phyloP scores from a whole-genome alignment of 2,113 vertebrate species.

The Leiothrix lutea region DNA sequence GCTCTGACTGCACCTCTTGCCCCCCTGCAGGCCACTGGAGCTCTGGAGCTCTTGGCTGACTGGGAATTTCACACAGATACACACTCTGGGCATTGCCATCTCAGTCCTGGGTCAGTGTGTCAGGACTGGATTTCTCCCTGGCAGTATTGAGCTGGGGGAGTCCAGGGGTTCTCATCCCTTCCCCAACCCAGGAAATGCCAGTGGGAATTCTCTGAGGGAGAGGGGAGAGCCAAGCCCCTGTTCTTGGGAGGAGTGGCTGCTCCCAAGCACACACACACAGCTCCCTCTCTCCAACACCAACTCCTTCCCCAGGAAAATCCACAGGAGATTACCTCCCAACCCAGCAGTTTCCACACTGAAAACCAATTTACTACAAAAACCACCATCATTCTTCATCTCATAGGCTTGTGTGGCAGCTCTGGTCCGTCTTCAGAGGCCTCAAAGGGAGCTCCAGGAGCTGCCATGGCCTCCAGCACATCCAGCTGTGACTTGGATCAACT shows the following conservation, averaged over 20 bases:
- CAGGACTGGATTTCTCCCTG: not conserved
- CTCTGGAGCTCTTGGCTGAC: not conserved
- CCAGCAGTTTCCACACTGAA: not conserved
- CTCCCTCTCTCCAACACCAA: not conserved
- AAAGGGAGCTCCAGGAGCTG: not conserved
- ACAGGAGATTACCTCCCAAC: rapidly evolving
- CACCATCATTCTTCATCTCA: not conserved
- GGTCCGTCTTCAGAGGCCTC: not conserved
- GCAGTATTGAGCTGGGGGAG: not conserved
- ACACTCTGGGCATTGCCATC: not conserved
- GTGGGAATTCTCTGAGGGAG: not conserved
- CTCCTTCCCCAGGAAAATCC: not conserved
- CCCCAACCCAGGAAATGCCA: not conserved
- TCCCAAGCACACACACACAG: not conserved
- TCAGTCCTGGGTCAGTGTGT: rapidly evolving
- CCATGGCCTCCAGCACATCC: not conserved
- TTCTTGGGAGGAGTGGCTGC: not conserved
- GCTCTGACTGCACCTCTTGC: not conserved
- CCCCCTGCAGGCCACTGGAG: not conserved
- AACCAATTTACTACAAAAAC: not conserved
- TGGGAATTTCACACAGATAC: not conserved
- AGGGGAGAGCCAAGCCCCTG: not conserved
- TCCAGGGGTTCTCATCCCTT: not conserved
- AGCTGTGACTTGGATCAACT: not conserved
- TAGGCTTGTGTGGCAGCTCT: rapidly evolving